Evolutionary conservation across 2,888 invertebrate species (phyloP), one percentile per base, ranked within the genome.

Genomic region (Zaprionus bogoriensis): DNA sequence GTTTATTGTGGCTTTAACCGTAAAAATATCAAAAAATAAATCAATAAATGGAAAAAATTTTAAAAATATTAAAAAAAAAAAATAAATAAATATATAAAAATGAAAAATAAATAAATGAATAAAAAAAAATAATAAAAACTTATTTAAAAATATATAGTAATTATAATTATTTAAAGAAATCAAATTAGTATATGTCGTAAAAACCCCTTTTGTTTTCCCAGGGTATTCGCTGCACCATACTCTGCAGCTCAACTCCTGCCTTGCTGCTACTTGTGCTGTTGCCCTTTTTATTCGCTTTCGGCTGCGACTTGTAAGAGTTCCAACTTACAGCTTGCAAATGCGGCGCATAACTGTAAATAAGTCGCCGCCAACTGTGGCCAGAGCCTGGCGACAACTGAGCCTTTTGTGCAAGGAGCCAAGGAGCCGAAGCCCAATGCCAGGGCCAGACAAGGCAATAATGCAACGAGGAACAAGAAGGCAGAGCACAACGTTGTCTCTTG

Each of bases 331-430:
- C 65, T 69, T 74, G 73, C 70, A 74, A 78, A 76, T 82, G 67
- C 80, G 58, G 51, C 58, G 72, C 80, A 74, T 79, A 83, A 74
- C 79, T 82, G 79, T 79, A 79, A 82, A 74, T 71, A 77, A 82
- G 74, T 59, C 7, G 72, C 41, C 32, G 64, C 28, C 39, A 30
- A 39, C 42, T 48, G 59, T 23, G 42, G 62, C n/a, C n/a, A n/a
- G n/a, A n/a, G n/a, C n/a, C n/a, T n/a, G n/a, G n/a, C n/a, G n/a
- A n/a, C n/a, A n/a, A 41, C 67, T 60, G 60, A 70, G 64, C 48
- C 75, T 67, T 74, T 74, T 71, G 67, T 70, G 46, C 39, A 50
- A 64, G 48, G 27, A 28, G 39, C 38, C 17, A 12, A 27, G 46
- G 10, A 12, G 30, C 30, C 30, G 12, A 5, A 12, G 30, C 2